Conservation (phyloP, 1,140 invertebrate species). For the Mya arenaria region DNA sequence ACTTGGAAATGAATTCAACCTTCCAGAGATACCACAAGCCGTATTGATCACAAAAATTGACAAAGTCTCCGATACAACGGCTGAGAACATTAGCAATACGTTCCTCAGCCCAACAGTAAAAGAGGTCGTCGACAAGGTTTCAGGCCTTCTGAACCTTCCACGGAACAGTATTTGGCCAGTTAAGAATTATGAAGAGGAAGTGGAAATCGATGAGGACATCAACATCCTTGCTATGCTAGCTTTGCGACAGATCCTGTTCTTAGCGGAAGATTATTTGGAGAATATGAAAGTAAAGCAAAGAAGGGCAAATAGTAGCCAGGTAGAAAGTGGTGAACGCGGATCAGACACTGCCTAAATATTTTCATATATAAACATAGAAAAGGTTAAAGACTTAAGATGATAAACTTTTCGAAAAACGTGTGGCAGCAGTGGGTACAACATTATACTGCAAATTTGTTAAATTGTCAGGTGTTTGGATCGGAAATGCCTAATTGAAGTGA, state of each 20-base stretch:
- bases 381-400: too few species aligned
- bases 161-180: conserved; percentile 26
- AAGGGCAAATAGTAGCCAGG: too few species aligned
- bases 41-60: conserved; percentile 47
- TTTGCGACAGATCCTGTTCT: conserved; percentile 11
- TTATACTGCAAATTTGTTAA: too few species aligned
- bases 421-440: too few species aligned
- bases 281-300: too few species aligned
- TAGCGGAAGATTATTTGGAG: conserved; percentile 35
- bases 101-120: conserved; percentile 1
- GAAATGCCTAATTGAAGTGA: too few species aligned
- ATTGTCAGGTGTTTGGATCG: too few species aligned
- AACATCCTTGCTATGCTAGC: conserved; percentile 16
- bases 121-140: conserved; percentile 27
- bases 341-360: too few species aligned
- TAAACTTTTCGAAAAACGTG: too few species aligned
- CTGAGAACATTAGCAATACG: background rate
- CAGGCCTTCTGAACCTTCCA: conserved; percentile 26
- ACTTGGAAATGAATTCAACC: too few species aligned
- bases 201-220: conserved; percentile 11
- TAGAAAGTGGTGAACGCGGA: too few species aligned
- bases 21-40: conserved; percentile 34
- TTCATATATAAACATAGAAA: too few species aligned
- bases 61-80: background rate
- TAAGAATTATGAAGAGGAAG: conserved; percentile 41